phyloP scores from a whole-genome alignment of 2,888 invertebrate species.

The Sturmia bella region DNA sequence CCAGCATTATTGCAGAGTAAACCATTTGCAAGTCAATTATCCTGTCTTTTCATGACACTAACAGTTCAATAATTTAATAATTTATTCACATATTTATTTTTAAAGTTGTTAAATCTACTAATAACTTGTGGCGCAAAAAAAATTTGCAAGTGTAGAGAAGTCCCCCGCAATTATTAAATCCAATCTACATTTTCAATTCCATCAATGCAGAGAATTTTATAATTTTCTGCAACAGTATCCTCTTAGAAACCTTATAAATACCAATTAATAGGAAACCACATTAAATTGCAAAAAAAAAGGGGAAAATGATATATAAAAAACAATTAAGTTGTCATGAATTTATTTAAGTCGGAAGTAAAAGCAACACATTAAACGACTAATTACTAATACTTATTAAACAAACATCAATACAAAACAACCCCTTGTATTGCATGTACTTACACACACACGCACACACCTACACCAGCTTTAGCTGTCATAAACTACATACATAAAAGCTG shows the following conservation, averaged over 20 bases:
- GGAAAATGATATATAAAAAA: slow-evolving; percentile 44
- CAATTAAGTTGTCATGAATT: slow-evolving; percentile 60
- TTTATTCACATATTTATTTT: too few species aligned
- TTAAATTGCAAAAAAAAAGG: slow-evolving; percentile 23
- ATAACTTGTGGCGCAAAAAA: too few species aligned
- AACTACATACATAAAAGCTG: slow-evolving; percentile 25
- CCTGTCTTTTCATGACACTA: too few species aligned
- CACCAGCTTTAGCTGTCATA: slow-evolving; percentile 18
- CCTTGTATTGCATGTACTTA: not conserved
- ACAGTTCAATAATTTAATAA: too few species aligned
- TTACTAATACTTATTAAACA: slow-evolving; percentile 54
- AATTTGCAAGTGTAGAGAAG: too few species aligned
- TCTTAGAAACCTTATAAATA: slow-evolving; percentile 37
- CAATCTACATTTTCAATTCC: not conserved
- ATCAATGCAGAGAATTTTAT: slow-evolving; percentile 22
- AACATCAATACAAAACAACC: slow-evolving; percentile 26
- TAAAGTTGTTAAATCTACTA: too few species aligned
- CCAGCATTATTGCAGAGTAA: too few species aligned
- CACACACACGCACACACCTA: not conserved
- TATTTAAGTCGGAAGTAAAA: slow-evolving; percentile 37
- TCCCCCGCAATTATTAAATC: not conserved
- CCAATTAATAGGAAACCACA: slow-evolving; percentile 41
- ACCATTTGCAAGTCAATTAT: too few species aligned
- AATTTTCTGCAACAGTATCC: slow-evolving; percentile 11
- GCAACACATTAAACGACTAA: slow-evolving; percentile 55